Base-by-base conservation (phyloP, 2,797 vertebrate genomes). In the Uromys caudimaculatus region DNA sequence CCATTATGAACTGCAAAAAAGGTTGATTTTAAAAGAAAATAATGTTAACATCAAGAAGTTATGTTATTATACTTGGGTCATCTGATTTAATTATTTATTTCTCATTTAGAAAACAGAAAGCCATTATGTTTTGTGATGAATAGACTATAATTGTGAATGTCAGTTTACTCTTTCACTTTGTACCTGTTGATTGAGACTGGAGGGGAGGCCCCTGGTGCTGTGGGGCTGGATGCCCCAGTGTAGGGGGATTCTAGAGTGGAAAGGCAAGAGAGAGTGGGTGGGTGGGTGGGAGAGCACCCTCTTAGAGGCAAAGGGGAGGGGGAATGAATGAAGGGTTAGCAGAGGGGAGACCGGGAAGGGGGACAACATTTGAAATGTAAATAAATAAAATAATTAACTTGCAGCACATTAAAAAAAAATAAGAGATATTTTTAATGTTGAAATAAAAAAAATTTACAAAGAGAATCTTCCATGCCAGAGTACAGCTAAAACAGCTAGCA, bases 101-200 rank as follows among this genome's bases (percentile, higher is more conserved):
- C 41, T 58, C 90, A 92, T 69, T 90, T 76, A 47, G 24, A 76
- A 69, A 89, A 75, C 54, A 73, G 69, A 79, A 67, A 95, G 4
- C 23, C 67, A 4, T 0, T 73, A 5, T 93, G 56, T 78, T 60
- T 38, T 88, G 27, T 64, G 56, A 86, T 16, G 27, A 3, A 29
- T 54, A 82, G 27, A 67, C 38, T 29, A 35, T 44, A 88, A 41
- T 24, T 12, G 56, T 29, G 13, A 27, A 56, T 19, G 0, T 78
- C 32, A 60, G 23, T 50, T 27, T 35, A 27, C 7, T 93, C 76
- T 58, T 69, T 54, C 19, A 21, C 89, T 78, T 79, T 75, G 69
- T 6, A 76, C 41, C 24, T 16, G 19, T 27, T 60, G 54, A 14
- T 50, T 4, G 0, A 17, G 3, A 71, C 21, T 38, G 17, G n/a